Evolutionary conservation across 2,888 invertebrate species (phyloP).

Genomic region (Troilus luridus): DNA sequence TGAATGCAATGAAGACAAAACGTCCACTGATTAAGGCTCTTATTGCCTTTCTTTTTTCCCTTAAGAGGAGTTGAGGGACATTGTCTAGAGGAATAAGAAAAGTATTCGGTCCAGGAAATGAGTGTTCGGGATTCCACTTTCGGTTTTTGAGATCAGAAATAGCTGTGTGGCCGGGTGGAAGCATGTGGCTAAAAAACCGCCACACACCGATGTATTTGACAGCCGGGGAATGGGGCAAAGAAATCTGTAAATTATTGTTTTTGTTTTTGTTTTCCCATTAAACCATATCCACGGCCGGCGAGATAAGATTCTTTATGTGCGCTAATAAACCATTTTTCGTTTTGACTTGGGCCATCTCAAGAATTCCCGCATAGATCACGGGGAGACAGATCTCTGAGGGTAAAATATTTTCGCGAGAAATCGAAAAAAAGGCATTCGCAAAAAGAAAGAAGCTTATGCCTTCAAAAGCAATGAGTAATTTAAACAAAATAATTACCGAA

Average conservation of each 20-base stretch:
- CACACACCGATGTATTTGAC: conserved; percentile 43
- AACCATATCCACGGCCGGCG: neutral
- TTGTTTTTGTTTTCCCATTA: conserved; percentile 2
- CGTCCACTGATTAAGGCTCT: neutral
- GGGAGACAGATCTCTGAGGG: neutral
- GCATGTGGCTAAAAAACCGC: conserved; percentile 10
- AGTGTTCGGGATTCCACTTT: conserved; percentile 44
- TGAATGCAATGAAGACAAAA: conserved; percentile 27
- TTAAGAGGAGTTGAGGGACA: neutral
- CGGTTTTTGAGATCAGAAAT: conserved; percentile 46
- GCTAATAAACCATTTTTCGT: conserved; percentile 36
- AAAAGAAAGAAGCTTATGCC: neutral
- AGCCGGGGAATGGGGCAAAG: conserved; percentile 45
- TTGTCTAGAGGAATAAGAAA: neutral
- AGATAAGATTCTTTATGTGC: neutral
- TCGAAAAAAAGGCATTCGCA: neutral
- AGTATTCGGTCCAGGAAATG: conserved; percentile 47
- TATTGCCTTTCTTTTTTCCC: neutral
- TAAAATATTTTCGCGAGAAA: neutral
- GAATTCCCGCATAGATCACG: neutral
- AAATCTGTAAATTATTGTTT: conserved; percentile 45
- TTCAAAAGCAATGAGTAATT: neutral
- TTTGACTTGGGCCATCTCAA: neutral
- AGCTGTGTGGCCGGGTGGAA: conserved; percentile 30
- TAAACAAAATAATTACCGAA: neutral